These are phyloP conservation scores for Platanista minor DNA, from an alignment of 2,113 vertebrate genomes.

Conservation along the genomic window DNA sequence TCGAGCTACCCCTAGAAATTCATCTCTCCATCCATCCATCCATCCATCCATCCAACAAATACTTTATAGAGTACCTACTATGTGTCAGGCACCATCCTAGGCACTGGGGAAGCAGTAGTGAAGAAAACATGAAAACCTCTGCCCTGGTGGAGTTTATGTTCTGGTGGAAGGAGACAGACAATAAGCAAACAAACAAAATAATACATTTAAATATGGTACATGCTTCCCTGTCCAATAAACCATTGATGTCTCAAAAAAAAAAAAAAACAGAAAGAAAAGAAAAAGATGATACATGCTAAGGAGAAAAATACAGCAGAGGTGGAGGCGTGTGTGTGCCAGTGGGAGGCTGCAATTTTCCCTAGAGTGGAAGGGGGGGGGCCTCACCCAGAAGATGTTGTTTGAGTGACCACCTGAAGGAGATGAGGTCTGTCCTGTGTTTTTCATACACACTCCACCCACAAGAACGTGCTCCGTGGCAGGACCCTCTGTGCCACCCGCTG, in stretches of 20 bases:
- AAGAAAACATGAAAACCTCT: not conserved
- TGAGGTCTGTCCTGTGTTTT: not conserved
- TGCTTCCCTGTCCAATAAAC: not conserved
- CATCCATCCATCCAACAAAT: not conserved
- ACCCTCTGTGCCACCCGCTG: not conserved
- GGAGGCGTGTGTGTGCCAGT: fast-evolving
- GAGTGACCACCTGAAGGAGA: not conserved
- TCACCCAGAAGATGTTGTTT: not conserved
- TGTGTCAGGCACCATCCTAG: not conserved
- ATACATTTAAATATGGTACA: not conserved
- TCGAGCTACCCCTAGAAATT: not conserved
- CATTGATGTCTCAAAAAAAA: not conserved
- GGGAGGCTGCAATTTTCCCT: not conserved
- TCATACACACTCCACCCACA: not conserved
- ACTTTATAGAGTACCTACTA: not conserved
- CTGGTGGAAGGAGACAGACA: not conserved
- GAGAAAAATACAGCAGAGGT: not conserved
- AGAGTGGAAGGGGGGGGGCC: not conserved
- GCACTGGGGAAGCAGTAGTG: not conserved
- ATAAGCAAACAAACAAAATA: not conserved
- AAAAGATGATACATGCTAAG: not conserved
- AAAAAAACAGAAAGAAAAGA: not conserved
- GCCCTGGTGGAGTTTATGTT: not conserved
- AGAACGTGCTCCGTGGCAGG: fast-evolving
- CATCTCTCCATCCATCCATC: not conserved